phyloP scores from a whole-genome alignment of 1,140 invertebrate species.

The Drosophila yakuba region DNA sequence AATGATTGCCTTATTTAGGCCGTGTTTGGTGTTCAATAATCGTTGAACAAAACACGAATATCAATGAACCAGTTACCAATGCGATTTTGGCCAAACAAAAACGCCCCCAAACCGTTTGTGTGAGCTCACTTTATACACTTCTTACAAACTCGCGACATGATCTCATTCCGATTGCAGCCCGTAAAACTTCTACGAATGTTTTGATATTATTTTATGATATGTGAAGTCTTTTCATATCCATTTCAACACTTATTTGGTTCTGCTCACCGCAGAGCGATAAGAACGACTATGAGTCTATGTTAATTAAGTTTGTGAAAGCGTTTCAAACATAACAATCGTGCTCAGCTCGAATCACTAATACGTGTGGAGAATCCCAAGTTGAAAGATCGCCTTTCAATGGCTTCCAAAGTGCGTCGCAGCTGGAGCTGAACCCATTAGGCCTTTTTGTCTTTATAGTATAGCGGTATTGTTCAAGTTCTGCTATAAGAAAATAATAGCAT shows the following conservation, averaged over 20 bases:
- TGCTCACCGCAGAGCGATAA: conserved; percentile 24
- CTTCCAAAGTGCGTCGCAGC: conserved; percentile 22
- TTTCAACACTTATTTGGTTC: conserved; percentile 42
- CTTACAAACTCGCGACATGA: conserved; percentile 30
- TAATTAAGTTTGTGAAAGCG: conserved; percentile 56
- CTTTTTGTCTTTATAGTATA: conserved; percentile 7
- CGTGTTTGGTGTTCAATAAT: conserved; percentile 58
- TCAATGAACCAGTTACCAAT: conserved; percentile 49
- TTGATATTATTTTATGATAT: conserved; percentile 28
- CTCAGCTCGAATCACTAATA: conserved; percentile 2
- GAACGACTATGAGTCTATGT: conserved; percentile 21
- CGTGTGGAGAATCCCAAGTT: conserved; percentile 23
- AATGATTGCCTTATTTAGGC: conserved; percentile 64
- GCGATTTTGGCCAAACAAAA: conserved; percentile 33
- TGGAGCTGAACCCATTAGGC: conserved; percentile 23
- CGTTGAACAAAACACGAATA: conserved; percentile 45
- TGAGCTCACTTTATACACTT: conserved; percentile 28
- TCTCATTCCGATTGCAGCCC: conserved; percentile 42
- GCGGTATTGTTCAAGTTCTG: conserved; percentile 17
- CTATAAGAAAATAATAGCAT: background rate
- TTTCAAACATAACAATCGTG: conserved; percentile 49
- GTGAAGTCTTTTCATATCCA: conserved; percentile 6
- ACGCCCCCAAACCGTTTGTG: conserved; percentile 25
- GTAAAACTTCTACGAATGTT: conserved; percentile 20
- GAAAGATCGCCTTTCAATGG: conserved; percentile 27